Evolutionary conservation across 2,797 vertebrate species (phyloP), one percentile per base, ranked within the genome.

Genomic region (Helicolenus hilgendorfi): DNA sequence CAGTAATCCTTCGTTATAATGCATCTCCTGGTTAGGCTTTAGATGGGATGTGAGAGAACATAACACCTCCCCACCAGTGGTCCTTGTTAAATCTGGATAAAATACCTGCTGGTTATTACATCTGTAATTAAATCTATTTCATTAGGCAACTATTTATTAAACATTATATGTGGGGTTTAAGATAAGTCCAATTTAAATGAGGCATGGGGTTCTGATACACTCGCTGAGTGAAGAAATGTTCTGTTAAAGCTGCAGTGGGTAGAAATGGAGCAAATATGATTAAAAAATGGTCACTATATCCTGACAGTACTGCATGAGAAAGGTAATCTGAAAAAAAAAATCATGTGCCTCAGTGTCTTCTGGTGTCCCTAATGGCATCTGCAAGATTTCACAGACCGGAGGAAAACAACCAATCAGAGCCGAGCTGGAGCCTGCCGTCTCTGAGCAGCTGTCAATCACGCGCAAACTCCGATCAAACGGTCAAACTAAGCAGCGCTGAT

Each of bases 11-110:
- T 58, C 59, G 78, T 78, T 31, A 82, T 83, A 81, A 77, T 79
- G 55, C 67, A 70, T 83, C 71, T 76, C 70, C 74, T 63, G 78
- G 65, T 87, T 76, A 41, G 76, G 78, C 72, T 90, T 85, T 81
- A 67, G 79, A 81, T 45, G 64, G 41, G 72, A 89, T 74, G 67
- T 69, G 72, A 70, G 60, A 68, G 49, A 55, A 35, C 18, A 81
- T 5, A 73, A 79, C 77, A 86, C 69, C 36, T 56, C 63, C 79
- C 68, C 18, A 31, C 11, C 56, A 70, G 56, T 59, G n/a, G 26
- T 24, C 53, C 68, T 49, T 49, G 9, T 82, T 71, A 79, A 67
- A 84, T 72, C 56, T 80, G 75, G 4, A 79, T 74, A 73, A 59
- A 92, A 86, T 24, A 63, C 67, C 76, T 72, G 35, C 84, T 69